Evolutionary conservation across 1,140 invertebrate species (phyloP).

Genomic region (Galleria mellonella): DNA sequence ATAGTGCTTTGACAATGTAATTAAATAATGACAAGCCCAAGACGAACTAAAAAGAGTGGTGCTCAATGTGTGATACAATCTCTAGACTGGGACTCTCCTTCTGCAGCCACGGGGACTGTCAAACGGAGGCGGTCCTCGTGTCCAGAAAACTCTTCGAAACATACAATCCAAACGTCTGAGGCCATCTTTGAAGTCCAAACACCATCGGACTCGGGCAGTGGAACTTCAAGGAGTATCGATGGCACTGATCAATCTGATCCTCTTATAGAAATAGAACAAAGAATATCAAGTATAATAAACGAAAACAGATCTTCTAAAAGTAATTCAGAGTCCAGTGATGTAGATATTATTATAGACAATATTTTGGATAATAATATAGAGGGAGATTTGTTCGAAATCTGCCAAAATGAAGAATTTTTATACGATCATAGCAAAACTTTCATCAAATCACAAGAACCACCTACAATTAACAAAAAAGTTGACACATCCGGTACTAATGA

Average conservation of each 20-base stretch:
- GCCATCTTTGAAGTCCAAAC: conserved; percentile 50
- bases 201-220: conserved; percentile 54
- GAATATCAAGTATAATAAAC: conserved; percentile 65
- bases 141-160: conserved; percentile 43
- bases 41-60: conserved; percentile 59
- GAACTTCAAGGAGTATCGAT: conserved; percentile 43
- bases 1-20: conserved; percentile 41
- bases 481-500: conserved; percentile 9
- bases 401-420: conserved; percentile 29
- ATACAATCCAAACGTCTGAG: conserved; percentile 21
- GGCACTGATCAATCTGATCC: conserved; percentile 52
- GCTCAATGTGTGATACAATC: conserved; percentile 51
- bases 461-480: conserved; percentile 14
- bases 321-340: conserved; percentile 60
- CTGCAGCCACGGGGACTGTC: conserved; percentile 79
- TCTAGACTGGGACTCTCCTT: conserved; percentile 82
- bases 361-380: conserved; percentile 43
- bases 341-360: conserved; percentile 56
- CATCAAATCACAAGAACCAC: conserved; percentile 30
- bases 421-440: conserved; percentile 47
- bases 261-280: conserved; percentile 59
- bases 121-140: conserved; percentile 77
- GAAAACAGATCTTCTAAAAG: conserved; percentile 62
- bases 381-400: conserved; percentile 19
- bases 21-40: conserved; percentile 69